Evolutionary conservation across 2,113 vertebrate genomes (phyloP), one percentile per base, ranked within the genome.

Genomic region (Spermophilus dauricus): DNA sequence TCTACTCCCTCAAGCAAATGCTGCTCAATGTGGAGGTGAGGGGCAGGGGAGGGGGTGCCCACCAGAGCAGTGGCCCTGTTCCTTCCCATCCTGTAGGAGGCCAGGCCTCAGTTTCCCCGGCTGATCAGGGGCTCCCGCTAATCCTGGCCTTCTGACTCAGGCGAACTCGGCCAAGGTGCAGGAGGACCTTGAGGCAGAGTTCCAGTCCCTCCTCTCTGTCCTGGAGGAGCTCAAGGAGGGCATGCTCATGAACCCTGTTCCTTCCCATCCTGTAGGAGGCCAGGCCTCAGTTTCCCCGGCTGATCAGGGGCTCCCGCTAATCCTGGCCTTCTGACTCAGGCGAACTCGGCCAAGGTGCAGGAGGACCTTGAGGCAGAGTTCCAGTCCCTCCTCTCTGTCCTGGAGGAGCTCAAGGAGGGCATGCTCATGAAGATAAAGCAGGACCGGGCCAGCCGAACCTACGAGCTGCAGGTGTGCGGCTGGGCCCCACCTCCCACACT

Each of bases 401-500:
- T 99, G 98, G 99, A 99, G 0, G 99, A 99, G 98, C 98, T 99
- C 97, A 99, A 99, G 98, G 99, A 99, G 7, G 98, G 97, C 72
- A 99, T 99, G 99, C 32, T 99, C 89, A 99, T 99, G 53, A 99
- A 99, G 80, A 99, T 99, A 97, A 99, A 99, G 89, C 99, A 99
- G 98, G 99, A 99, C 84, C 98, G 99, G 0, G 99, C 99, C 97
- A 99, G 99, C 97, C 99, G 99, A 81, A 99, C 99, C 0, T 99
- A 99, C 0, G 99, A 99, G 96, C 98, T 99, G 37, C 99, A 99
- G 99, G 99, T 99, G 45, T 67, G 76, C 2, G 3, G 1, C 42
- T 2, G 12, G 4, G 67, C 22, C 3, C 63, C 20, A 2, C 65
- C 28, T 0, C 8, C 0, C 0, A 7, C 34, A 12, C 72, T 1